These are phyloP conservation scores for Pelobates fuscus DNA, from an alignment of 2,113 vertebrate species.

Conservation along the genomic window DNA sequence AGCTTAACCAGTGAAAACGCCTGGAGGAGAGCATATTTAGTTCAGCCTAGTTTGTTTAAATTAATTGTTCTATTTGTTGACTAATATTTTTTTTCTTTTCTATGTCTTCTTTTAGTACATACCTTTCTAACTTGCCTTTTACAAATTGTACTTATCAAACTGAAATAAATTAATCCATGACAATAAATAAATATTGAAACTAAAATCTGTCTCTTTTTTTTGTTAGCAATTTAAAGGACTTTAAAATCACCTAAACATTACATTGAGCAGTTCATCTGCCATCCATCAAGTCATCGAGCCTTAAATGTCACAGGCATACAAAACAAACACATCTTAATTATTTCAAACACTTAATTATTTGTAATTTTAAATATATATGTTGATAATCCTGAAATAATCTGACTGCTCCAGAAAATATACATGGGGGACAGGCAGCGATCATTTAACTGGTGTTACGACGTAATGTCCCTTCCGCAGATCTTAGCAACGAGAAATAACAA, in stretches of 20 bases:
- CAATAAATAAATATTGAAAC: too few species aligned
- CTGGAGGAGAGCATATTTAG: too few species aligned
- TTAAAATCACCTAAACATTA: background rate
- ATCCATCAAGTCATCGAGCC: slow-evolving; percentile 2
- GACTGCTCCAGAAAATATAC: slow-evolving; percentile 59
- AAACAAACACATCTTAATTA: slow-evolving; percentile 28
- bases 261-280: background rate
- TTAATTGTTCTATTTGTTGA: too few species aligned
- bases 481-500: slow-evolving; percentile 74
- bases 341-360: slow-evolving; percentile 45
- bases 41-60: too few species aligned
- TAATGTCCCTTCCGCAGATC: slow-evolving; percentile 64
- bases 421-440: slow-evolving; percentile 59
- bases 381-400: slow-evolving; percentile 27
- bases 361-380: slow-evolving; percentile 6
- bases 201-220: too few species aligned
- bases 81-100: too few species aligned
- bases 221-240: too few species aligned
- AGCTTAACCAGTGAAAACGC: too few species aligned
- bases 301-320: background rate
- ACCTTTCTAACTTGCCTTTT: too few species aligned
- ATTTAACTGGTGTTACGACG: slow-evolving; percentile 55
- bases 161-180: too few species aligned
- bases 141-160: too few species aligned
- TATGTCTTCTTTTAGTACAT: too few species aligned